Evolutionary conservation across 2,113 vertebrate species (phyloP), one percentile per base, ranked within the genome.

Genomic region (Equus przewalskii): DNA sequence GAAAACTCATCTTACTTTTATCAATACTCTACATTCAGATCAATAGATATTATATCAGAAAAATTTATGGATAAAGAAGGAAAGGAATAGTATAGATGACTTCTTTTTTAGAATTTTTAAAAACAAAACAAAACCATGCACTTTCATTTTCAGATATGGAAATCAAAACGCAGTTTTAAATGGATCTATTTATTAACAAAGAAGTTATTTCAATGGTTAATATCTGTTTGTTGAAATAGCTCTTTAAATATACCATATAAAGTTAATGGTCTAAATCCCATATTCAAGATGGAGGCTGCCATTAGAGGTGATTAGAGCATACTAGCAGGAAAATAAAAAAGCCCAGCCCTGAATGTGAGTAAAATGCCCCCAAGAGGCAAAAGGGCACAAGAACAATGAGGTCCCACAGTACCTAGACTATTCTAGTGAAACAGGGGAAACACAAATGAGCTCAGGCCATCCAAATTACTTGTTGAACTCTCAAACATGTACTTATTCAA

Each of bases 211-310:
- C 86, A 91, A 81, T 80, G 46, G n/a, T 73, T 94, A 93, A 91
- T 97, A 96, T 75, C 94, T 97, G 65, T 87, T 93, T 75, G 21
- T 80, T 93, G 49, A 33, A 94, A 96, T 92, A 80, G 28, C 79
- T 91, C 97, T 96, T 83, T 94, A 97, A 97, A 96, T 95, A 97
- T 60, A 49, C 49, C 56, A 96, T 88, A 96, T 97, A 96, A 96
- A 93, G 69, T 93, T 94, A 97, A 96, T 91, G 91, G 22, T 60
- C 79, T 96, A 97, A 94, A 97, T 73, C 92, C 73, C 30, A 90
- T 88, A 93, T 91, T 95, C 58, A 96, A 96, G 81, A 91, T 69
- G 85, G 73, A 93, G 62, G 69, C 33, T n/a, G 36, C 81, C 86
- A 86, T 97, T 89, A 94, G 16, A 93, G n/a, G 54, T 14, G 1